Evolutionary conservation across 2,888 invertebrate genomes (phyloP).

Genomic region (Prosapia bicincta): DNA sequence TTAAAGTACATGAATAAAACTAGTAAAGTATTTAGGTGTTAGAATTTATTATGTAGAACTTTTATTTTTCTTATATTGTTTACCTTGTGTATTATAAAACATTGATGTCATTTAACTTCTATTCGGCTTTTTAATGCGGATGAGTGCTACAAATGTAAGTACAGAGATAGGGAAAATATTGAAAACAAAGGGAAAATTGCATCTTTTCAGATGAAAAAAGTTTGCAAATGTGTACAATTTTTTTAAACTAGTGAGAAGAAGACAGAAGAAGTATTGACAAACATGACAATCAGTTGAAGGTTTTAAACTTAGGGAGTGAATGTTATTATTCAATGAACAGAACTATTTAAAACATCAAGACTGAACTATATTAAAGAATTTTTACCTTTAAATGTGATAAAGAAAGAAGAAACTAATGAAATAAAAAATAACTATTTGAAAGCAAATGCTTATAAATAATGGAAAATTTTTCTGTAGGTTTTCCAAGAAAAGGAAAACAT

Average conservation of each 20-base stretch:
- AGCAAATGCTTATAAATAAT: too few species aligned
- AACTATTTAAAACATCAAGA: not conserved
- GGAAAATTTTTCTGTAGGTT: not conserved
- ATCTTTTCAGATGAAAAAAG: too few species aligned
- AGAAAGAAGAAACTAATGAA: not conserved
- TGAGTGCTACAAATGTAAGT: not conserved
- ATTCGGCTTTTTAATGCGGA: not conserved
- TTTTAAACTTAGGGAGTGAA: not conserved
- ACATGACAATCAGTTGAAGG: not conserved
- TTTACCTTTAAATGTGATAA: not conserved
- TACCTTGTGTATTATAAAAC: not conserved
- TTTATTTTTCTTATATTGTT: too few species aligned
- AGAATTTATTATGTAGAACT: not conserved
- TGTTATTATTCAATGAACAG: not conserved
- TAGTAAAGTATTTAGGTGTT: not conserved
- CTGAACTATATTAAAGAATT: not conserved
- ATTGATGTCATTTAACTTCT: not conserved
- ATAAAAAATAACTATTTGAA: too few species aligned
- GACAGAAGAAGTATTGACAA: not conserved
- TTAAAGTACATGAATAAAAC: too few species aligned
- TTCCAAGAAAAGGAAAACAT: not conserved
- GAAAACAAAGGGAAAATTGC: too few species aligned
- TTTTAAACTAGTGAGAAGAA: not conserved
- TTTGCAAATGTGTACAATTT: too few species aligned
- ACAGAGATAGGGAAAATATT: too few species aligned